Evolutionary conservation across 2,113 vertebrate genomes (phyloP).

Genomic region (Glaucomys volans): DNA sequence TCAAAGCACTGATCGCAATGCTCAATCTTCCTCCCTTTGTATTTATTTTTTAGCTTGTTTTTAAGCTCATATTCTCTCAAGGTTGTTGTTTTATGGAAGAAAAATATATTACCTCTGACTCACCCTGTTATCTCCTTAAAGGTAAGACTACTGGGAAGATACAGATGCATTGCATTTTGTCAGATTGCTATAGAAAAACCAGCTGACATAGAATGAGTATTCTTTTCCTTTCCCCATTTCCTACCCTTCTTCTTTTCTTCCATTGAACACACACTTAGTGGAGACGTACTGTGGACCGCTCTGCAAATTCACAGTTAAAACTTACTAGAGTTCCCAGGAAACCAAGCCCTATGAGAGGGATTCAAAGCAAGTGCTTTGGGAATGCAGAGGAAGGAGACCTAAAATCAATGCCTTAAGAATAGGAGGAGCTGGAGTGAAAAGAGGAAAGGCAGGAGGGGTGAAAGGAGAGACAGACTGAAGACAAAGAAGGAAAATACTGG

Average conservation of each 20-base stretch:
- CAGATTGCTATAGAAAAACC: not conserved
- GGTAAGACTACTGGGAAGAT: not conserved
- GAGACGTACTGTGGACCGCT: not conserved
- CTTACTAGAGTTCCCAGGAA: not conserved
- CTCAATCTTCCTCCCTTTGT: not conserved
- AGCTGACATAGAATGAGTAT: not conserved
- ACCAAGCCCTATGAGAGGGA: not conserved
- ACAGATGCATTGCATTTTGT: not conserved
- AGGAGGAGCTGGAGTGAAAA: not conserved
- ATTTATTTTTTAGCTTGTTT: not conserved
- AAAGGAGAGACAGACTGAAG: not conserved
- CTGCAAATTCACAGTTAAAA: not conserved
- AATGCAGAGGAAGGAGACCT: not conserved
- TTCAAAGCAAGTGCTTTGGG: not conserved
- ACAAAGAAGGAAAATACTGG: not conserved
- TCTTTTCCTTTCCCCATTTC: not conserved
- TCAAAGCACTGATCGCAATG: not conserved
- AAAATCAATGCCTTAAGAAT: not conserved
- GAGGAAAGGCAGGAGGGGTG: not conserved
- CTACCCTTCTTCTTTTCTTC: not conserved
- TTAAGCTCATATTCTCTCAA: not conserved
- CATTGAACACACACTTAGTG: not conserved
- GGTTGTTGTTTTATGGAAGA: not conserved
- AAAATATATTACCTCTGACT: not conserved
- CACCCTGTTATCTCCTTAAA: not conserved